Percentiles rank a stretch among this genome's conserved stretches.
Evolutionary conservation across 1,140 invertebrate genomes (phyloP).

Genomic region (Lepidurus couesii): DNA sequence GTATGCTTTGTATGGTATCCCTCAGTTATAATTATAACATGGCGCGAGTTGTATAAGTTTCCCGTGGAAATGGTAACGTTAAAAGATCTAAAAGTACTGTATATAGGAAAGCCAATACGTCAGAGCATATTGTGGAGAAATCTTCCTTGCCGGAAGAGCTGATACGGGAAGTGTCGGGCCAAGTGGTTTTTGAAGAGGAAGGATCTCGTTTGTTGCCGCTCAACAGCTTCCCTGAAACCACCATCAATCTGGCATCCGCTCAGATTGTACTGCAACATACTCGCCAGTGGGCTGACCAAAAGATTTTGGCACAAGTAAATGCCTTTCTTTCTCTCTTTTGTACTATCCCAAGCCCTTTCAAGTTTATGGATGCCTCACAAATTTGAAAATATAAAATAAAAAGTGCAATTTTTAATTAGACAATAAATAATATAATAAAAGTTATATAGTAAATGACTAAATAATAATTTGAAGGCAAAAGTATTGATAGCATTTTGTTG

Average conservation of each 20-base stretch:
- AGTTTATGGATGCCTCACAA: too few species aligned
- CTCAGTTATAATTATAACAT: too few species aligned
- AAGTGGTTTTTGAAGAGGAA: slow-evolving; percentile 52
- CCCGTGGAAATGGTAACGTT: neutral
- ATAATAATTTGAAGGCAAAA: too few species aligned
- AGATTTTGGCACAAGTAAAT: slow-evolving; percentile 47
- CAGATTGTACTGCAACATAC: slow-evolving; percentile 47
- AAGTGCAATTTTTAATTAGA: too few species aligned
- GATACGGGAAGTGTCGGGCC: slow-evolving; percentile 48
- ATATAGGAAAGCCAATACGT: slow-evolving; percentile 43
- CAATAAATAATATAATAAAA: too few species aligned
- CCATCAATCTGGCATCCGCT: slow-evolving; percentile 51
- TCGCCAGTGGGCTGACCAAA: slow-evolving; percentile 43
- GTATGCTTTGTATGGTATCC: slow-evolving; percentile 35
- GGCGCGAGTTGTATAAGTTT: neutral
- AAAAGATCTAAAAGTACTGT: neutral
- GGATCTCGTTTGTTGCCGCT: slow-evolving; percentile 48
- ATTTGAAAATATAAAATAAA: too few species aligned
- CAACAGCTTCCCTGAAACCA: slow-evolving; percentile 50
- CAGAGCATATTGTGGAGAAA: slow-evolving; percentile 49
- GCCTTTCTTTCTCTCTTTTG: slow-evolving; percentile 26
- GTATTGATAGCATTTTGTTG: too few species aligned
- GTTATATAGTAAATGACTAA: too few species aligned
- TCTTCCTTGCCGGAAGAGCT: slow-evolving; percentile 50
- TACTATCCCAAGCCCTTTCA: too few species aligned